Percentiles rank a stretch among this genome's conserved stretches.
Evolutionary conservation across 2,888 invertebrate species (phyloP).

Genomic region (Saturnia pavonia): DNA sequence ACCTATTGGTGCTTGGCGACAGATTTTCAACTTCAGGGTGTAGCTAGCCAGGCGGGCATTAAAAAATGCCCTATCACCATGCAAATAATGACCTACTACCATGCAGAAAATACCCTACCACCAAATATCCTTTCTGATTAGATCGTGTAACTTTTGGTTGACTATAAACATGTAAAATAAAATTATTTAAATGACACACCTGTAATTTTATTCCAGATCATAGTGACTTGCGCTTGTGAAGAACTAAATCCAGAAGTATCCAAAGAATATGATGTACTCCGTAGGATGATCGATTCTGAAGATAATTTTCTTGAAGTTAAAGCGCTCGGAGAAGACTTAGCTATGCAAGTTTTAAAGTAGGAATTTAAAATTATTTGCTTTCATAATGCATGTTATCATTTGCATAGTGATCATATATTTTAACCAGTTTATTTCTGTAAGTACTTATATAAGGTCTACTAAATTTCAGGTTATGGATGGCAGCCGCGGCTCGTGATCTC

Average conservation of each 20-base stretch:
- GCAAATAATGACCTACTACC: no score
- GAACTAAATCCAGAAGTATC: constrained; percentile 93
- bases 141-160: no score
- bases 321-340: constrained; percentile 95
- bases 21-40: no score
- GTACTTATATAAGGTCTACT: background rate
- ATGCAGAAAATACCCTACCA: no score
- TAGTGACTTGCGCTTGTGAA: constrained; percentile 95
- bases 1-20: no score
- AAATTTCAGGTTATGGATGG: constrained; percentile 92
- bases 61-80: no score
- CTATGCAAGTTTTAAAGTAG: constrained; percentile 94
- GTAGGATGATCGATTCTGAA: constrained; percentile 93
- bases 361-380: constrained; percentile 27
- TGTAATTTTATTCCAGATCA: constrained; percentile 83
- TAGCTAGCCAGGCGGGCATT: no score
- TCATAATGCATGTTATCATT: no score
- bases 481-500: constrained; percentile 92
- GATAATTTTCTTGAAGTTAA: constrained; percentile 95
- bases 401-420: no score
- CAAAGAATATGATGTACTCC: constrained; percentile 91
- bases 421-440: background rate
- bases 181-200: background rate
- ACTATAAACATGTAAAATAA: background rate
- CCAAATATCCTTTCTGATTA: no score